Evolutionary conservation across 2,888 invertebrate genomes (phyloP).

Genomic region (Ophion ventricosus): DNA sequence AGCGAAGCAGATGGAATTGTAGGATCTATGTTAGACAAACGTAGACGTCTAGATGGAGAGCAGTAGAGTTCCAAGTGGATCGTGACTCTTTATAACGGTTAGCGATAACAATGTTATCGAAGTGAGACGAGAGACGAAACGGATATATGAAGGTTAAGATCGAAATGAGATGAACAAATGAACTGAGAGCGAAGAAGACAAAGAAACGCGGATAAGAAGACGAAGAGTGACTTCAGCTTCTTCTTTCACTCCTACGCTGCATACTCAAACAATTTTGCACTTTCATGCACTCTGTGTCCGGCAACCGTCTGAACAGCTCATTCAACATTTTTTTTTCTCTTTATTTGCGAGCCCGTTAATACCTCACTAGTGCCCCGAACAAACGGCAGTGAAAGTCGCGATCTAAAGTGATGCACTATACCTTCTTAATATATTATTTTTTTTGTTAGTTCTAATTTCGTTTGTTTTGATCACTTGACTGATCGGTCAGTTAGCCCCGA

Average conservation of each 20-base stretch:
- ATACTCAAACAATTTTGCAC: constrained; percentile 23
- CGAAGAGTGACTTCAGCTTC: constrained; percentile 3
- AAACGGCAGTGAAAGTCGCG: constrained; percentile 50
- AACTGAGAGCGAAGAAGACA: constrained; percentile 8
- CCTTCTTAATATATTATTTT: neutral
- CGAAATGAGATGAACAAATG: constrained; percentile 26
- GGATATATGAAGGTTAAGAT: constrained; percentile 35
- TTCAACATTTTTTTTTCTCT: constrained; percentile 26
- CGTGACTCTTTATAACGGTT: constrained; percentile 58
- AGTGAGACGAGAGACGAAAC: constrained; percentile 32
- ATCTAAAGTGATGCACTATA: constrained; percentile 32
- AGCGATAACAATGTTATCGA: constrained; percentile 58
- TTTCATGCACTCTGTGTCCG: constrained; percentile 27
- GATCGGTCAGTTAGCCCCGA: neutral
- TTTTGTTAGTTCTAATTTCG: constrained; percentile 26
- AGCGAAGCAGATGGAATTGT: constrained; percentile 12
- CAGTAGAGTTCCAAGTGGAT: constrained; percentile 45
- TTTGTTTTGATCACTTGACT: constrained; percentile 15
- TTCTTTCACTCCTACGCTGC: constrained; percentile 29
- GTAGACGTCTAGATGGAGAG: constrained; percentile 52
- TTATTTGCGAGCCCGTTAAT: constrained; percentile 33
- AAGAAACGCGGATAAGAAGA: neutral
- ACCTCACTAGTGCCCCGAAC: constrained; percentile 40
- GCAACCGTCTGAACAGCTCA: constrained; percentile 22
- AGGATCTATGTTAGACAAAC: constrained; percentile 23